Conservation (phyloP, 2,888 invertebrate genomes). For the Stegana nigrithorax region DNA sequence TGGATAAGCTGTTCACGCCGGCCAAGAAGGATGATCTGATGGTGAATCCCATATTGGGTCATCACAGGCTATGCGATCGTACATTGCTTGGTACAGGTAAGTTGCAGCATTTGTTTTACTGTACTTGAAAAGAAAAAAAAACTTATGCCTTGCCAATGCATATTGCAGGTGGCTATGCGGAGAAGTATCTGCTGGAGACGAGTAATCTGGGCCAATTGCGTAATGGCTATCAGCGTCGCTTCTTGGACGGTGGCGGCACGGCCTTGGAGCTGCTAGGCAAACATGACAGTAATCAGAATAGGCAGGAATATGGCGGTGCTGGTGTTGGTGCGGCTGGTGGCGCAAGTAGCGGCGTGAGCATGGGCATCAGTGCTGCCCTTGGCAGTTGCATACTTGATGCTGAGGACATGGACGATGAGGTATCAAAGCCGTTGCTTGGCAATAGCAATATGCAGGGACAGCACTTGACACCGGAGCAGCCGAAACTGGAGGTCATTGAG, state of each 20-base stretch:
- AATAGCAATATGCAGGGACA: too few relatives aligned
- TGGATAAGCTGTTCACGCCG: constrained; percentile 65
- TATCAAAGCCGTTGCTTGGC: constrained; percentile 55
- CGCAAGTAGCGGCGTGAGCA: background rate
- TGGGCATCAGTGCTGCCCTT: background rate
- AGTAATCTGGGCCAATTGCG: constrained; percentile 47
- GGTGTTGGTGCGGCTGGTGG: background rate
- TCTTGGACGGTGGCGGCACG: constrained; percentile 62
- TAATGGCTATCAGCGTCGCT: constrained; percentile 52
- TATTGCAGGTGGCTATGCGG: constrained; percentile 49
- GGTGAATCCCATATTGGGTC: constrained; percentile 71
- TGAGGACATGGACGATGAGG: constrained; percentile 53
- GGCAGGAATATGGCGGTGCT: constrained; percentile 1
- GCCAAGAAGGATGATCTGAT: constrained; percentile 68
- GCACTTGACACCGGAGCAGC: constrained; percentile 36
- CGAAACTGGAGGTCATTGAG: constrained; percentile 23
- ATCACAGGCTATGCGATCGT: constrained; percentile 74
- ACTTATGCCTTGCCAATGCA: background rate
- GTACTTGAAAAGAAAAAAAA: too few relatives aligned
- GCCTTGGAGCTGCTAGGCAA: constrained; percentile 57
- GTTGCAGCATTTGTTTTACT: constrained; percentile 36
- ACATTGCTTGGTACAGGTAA: constrained; percentile 40
- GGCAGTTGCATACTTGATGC: constrained; percentile 28
- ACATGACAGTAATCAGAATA: constrained; percentile 30
- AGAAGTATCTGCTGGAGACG: constrained; percentile 55